Conservation (phyloP, 53 echinoderm and acorn worm genomes). For the Holothuria leucospilota region DNA sequence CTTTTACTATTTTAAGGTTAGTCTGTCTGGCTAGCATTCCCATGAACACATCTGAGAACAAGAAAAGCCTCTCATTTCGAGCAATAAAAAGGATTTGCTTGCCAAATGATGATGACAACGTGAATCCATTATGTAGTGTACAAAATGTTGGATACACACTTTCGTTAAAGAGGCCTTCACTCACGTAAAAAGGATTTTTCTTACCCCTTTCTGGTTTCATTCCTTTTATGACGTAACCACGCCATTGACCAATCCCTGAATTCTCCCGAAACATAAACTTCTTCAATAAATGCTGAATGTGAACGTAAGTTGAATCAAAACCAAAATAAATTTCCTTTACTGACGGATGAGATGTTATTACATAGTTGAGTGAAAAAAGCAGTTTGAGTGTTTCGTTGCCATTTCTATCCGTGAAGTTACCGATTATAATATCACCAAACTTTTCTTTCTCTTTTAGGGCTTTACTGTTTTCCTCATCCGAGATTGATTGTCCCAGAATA, state of each 20-base stretch:
- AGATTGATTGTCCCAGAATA: no score
- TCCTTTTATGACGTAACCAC: neutral
- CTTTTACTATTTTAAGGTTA: neutral
- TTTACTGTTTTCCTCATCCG: no score
- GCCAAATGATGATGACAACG: neutral
- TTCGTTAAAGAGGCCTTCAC: neutral
- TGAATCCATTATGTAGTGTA: slow-evolving; percentile 15
- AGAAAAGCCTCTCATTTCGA: neutral
- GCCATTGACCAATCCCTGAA: neutral
- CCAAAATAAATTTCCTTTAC: slow-evolving; percentile 21
- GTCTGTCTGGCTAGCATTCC: neutral
- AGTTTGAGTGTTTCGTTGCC: slow-evolving; percentile 7
- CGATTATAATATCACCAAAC: slow-evolving; percentile 33
- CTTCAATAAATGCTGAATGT: neutral
- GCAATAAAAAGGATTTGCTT: neutral
- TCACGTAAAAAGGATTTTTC: neutral
- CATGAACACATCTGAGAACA: slow-evolving; percentile 5
- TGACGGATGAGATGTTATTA: neutral
- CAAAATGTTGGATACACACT: slow-evolving; percentile 2
- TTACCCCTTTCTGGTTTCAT: slow-evolving; percentile 7
- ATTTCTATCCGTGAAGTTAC: neutral
- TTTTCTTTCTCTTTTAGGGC: no score
- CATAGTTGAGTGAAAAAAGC: slow-evolving; percentile 28
- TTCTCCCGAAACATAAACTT: neutral
- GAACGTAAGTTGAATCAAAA: slow-evolving; percentile 30